phyloP scores from a whole-genome alignment of 1,140 invertebrate species.

The Chironomus tepperi region DNA sequence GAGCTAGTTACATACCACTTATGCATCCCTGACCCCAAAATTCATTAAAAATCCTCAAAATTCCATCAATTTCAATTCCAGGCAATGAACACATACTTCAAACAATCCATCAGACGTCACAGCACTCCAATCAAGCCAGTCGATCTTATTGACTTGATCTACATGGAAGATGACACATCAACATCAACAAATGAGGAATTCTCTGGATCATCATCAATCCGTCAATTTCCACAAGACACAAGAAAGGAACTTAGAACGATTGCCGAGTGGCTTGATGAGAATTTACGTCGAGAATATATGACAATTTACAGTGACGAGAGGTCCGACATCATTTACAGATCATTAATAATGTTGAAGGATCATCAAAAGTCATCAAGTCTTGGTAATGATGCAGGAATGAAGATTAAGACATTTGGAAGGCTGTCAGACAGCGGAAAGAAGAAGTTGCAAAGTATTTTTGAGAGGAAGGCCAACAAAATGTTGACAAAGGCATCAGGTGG shows the following conservation, averaged over 20 bases:
- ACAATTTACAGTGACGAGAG: conserved; percentile 72
- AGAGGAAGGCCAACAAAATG: conserved; percentile 80
- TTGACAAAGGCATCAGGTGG: conserved; percentile 71
- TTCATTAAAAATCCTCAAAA: too few relatives aligned
- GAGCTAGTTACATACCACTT: too few relatives aligned
- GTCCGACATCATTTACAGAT: conserved; percentile 63
- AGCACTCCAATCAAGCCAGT: conserved; percentile 79
- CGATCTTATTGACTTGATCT: conserved; percentile 73
- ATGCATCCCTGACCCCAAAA: too few relatives aligned
- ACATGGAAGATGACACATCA: conserved; percentile 68
- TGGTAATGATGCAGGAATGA: conserved; percentile 43
- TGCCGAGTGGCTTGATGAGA: conserved; percentile 75
- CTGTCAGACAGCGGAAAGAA: conserved; percentile 5
- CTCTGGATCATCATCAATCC: conserved; percentile 36
- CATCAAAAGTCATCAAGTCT: conserved; percentile 69
- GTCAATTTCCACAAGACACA: conserved; percentile 36
- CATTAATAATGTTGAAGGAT: conserved; percentile 67
- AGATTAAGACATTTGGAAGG: conserved; percentile 24
- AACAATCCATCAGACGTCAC: conserved; percentile 73
- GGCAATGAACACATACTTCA: conserved; percentile 73
- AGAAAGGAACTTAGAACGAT: conserved; percentile 64
- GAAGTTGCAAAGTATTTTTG: conserved; percentile 46
- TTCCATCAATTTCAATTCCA: too few relatives aligned
- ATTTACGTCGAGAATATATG: conserved; percentile 65
- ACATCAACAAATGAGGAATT: conserved; percentile 39